Conservation (phyloP, 1,140 invertebrate species). For the Drosophila ercepeae region DNA sequence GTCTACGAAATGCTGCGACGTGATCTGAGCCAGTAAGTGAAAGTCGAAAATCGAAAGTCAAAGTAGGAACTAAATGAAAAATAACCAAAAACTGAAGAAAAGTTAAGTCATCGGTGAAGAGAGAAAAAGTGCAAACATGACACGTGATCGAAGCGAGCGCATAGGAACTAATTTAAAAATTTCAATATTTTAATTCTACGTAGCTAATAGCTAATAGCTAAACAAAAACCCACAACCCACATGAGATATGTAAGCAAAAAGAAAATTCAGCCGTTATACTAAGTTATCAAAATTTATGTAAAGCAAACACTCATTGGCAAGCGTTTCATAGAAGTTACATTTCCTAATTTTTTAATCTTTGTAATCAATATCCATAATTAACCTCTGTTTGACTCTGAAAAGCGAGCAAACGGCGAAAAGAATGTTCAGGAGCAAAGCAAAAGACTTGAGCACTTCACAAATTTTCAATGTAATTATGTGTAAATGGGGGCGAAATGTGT, state of each 20-base stretch:
- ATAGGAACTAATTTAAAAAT: constrained; percentile 56
- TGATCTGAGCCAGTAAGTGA: constrained; percentile 68
- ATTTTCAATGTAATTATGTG: constrained; percentile 51
- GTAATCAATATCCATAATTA: constrained; percentile 34
- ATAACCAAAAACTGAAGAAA: constrained; percentile 56
- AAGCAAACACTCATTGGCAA: constrained; percentile 52
- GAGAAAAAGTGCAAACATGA: constrained; percentile 54
- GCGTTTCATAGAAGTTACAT: constrained; percentile 53
- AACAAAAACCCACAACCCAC: constrained; percentile 28
- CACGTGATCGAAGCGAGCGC: constrained; percentile 69
- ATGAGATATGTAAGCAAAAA: constrained; percentile 28
- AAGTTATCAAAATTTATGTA: constrained; percentile 60
- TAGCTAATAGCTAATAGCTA: too few species aligned
- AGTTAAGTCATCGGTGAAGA: constrained; percentile 33
- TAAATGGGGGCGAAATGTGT: constrained; percentile 25
- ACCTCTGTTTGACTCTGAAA: constrained; percentile 51
- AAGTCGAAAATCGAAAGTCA: constrained; percentile 17
- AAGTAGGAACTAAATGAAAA: constrained; percentile 21
- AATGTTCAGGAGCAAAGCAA: constrained; percentile 38
- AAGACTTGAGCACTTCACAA: constrained; percentile 79
- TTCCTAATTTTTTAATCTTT: constrained; percentile 43
- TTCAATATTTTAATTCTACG: constrained; percentile 49
- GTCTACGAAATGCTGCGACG: constrained; percentile 75
- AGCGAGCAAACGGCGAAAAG: constrained; percentile 24
- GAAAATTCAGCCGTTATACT: constrained; percentile 47